These are phyloP conservation scores for Alviniconcha marisindica DNA, from an alignment of 1,140 invertebrate species.

Conservation along the genomic window DNA sequence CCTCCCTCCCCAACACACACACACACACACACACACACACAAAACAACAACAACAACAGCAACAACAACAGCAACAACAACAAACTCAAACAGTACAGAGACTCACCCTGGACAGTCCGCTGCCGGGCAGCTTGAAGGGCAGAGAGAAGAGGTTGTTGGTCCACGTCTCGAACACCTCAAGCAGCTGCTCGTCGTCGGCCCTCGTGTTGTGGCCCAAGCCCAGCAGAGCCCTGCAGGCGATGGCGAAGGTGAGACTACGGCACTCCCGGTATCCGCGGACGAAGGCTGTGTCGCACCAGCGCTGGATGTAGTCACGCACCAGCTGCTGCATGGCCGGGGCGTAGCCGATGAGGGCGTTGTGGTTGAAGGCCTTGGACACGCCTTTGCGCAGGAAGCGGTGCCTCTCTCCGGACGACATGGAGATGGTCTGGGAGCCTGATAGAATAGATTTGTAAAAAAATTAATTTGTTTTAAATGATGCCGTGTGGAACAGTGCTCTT, in stretches of 20 bases:
- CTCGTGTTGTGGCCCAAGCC: constrained; percentile 54
- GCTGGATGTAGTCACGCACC: constrained; percentile 48
- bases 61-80: too few species aligned
- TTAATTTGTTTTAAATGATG: too few species aligned
- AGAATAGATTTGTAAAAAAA: too few species aligned
- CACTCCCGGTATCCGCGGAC: constrained; percentile 62
- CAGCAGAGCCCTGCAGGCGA: constrained; percentile 55
- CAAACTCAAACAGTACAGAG: too few species aligned
- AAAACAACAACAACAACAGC: too few species aligned
- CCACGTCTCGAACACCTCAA: constrained; percentile 55
- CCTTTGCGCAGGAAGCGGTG: constrained; percentile 59
- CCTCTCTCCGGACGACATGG: constrained; percentile 52
- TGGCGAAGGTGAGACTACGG: constrained; percentile 60
- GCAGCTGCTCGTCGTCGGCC: constrained; percentile 45
- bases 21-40: too few species aligned
- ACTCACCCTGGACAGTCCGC: constrained; percentile 60
- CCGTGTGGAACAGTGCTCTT: too few species aligned
- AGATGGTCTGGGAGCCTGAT: constrained; percentile 36
- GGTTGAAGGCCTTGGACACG: constrained; percentile 61
- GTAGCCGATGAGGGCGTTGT: constrained; percentile 58
- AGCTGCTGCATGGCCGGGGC: constrained; percentile 54
- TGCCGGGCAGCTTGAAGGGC: constrained; percentile 62
- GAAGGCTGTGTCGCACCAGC: constrained; percentile 54
- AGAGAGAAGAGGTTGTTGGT: constrained; percentile 60
- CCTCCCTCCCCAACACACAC: too few species aligned